These are phyloP conservation scores for Miniopterus natalensis DNA, from an alignment of 2,113 vertebrate species.

Conservation along the genomic window DNA sequence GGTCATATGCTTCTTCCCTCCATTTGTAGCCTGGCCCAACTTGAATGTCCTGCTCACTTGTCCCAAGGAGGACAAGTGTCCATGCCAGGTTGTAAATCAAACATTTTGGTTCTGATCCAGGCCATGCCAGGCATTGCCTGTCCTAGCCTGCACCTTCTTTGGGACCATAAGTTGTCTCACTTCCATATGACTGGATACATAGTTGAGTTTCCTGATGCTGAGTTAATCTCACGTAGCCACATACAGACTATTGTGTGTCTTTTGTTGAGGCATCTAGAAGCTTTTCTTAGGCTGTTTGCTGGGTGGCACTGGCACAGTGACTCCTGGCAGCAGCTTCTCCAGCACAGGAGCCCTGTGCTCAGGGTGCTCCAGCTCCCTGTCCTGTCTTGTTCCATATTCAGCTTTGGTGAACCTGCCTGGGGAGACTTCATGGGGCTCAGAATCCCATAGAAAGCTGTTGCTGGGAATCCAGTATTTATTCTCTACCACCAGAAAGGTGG, in stretches of 20 bases:
- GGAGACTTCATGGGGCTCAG: not conserved
- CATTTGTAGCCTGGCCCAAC: not conserved
- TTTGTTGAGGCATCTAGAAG: not conserved
- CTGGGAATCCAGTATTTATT: not conserved
- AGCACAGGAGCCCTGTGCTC: not conserved
- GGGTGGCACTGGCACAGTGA: not conserved
- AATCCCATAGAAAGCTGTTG: not conserved
- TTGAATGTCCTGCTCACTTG: not conserved
- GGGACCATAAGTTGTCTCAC: not conserved
- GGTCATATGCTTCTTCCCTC: not conserved
- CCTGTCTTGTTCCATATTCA: not conserved
- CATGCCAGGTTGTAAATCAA: not conserved
- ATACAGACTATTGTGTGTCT: not conserved
- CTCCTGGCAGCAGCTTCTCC: not conserved
- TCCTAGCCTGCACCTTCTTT: not conserved
- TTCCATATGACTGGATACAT: not conserved
- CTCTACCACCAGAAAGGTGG: not conserved
- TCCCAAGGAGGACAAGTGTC: not conserved
- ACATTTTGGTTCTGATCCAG: not conserved
- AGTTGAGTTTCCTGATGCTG: not conserved
- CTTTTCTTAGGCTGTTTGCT: not conserved
- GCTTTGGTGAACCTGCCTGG: not conserved
- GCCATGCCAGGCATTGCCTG: not conserved
- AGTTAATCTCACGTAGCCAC: not conserved
- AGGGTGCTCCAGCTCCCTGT: too few relatives aligned